A percentile compares a stretch with the other conserved stretches of the same genome.
phyloP scores from a whole-genome alignment of 1,140 invertebrate genomes.

The Agrilus planipennis region DNA sequence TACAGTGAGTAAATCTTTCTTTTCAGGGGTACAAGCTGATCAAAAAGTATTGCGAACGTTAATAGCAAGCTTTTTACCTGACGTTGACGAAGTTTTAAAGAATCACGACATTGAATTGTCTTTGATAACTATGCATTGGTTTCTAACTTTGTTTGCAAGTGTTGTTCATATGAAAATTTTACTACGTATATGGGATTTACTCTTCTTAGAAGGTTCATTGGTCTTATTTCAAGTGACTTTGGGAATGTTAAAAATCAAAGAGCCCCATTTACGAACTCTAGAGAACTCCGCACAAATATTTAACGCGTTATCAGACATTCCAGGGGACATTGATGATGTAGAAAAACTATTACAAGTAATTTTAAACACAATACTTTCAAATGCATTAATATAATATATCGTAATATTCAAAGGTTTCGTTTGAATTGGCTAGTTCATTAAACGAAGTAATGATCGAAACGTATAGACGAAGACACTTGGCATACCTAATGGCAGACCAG shows the following conservation, averaged over 20 bases:
- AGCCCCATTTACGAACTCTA: conserved; percentile 64
- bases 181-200: conserved; percentile 92
- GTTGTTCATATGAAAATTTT: conserved; percentile 96
- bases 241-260: conserved; percentile 90
- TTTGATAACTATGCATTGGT: conserved; percentile 95
- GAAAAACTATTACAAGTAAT: conserved; percentile 60
- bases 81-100: conserved; percentile 77
- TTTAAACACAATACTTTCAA: conserved; percentile 1
- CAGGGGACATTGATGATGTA: conserved; percentile 83
- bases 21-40: conserved; percentile 75
- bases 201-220: conserved; percentile 91
- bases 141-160: conserved; percentile 93
- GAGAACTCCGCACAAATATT: conserved; percentile 96
- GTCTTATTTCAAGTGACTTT: conserved; percentile 94
- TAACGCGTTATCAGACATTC: conserved; percentile 90
- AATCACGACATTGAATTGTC: conserved; percentile 94
- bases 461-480: conserved; percentile 79
- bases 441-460: conserved; percentile 82
- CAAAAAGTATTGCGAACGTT: conserved; percentile 86
- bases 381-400: neutral
- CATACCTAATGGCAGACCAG: conserved; percentile 93
- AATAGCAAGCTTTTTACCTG: conserved; percentile 79
- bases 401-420: conserved; percentile 36
- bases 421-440: conserved; percentile 53
- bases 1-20: conserved; percentile 6